Evolutionary conservation across 2,113 vertebrate genomes (phyloP).

Genomic region (Notarius lentiginosus): DNA sequence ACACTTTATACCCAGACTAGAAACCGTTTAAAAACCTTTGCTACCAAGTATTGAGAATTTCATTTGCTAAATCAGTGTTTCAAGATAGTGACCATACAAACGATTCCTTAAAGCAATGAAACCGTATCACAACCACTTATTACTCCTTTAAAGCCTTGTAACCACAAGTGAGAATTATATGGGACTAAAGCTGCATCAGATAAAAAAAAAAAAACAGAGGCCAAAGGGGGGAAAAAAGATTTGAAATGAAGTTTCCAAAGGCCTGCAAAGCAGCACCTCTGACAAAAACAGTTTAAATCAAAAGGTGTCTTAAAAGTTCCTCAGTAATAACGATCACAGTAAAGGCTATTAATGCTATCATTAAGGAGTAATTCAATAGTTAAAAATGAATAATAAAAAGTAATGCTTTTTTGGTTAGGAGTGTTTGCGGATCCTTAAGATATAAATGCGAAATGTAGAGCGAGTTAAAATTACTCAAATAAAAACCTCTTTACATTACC

Average conservation of each 20-base stretch:
- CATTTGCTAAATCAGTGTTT: constrained; percentile 68
- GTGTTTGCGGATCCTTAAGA: constrained; percentile 83
- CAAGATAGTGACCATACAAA: constrained; percentile 65
- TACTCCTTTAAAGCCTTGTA: constrained; percentile 81
- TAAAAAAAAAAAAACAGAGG: constrained; percentile 69
- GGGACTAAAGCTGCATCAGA: constrained; percentile 68
- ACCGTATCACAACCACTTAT: constrained; percentile 75
- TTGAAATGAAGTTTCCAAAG: constrained; percentile 87
- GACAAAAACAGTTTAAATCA: constrained; percentile 63
- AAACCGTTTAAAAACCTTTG: constrained; percentile 32
- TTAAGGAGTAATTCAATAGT: constrained; percentile 63
- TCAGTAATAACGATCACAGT: constrained; percentile 71
- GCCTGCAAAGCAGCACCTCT: constrained; percentile 83
- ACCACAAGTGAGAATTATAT: constrained; percentile 73
- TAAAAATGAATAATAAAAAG: constrained; percentile 58
- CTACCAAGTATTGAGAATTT: constrained; percentile 54
- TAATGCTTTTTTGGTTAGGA: constrained; percentile 91
- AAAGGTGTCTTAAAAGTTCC: constrained; percentile 61
- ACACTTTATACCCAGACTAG: constrained; percentile 49
- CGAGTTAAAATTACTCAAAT: constrained; percentile 45
- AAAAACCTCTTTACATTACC: constrained; percentile 46
- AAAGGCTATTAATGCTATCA: constrained; percentile 30
- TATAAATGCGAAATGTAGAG: constrained; percentile 47
- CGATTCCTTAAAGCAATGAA: constrained; percentile 74
- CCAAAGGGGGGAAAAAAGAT: constrained; percentile 71